Percentiles rank a stretch among this genome's conserved stretches.
Evolutionary conservation across 2,888 invertebrate species (phyloP).

Genomic region (Carterocephalus palaemon): DNA sequence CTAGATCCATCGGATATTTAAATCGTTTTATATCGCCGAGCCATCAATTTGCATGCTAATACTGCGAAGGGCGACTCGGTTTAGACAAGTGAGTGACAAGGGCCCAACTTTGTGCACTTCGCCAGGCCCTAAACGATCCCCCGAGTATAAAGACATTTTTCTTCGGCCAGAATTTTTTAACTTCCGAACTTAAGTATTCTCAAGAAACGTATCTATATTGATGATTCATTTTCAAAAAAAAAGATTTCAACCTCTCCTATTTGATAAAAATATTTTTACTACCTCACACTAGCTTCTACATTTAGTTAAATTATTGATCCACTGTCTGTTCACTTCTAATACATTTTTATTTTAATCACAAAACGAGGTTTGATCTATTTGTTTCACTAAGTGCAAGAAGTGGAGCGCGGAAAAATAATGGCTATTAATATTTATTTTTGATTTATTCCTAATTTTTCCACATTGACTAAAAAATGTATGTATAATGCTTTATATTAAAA

Average conservation of each 20-base stretch:
- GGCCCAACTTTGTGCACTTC: constrained; percentile 47
- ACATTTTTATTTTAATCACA: too few species aligned
- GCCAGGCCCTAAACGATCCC: constrained; percentile 51
- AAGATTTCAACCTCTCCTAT: constrained; percentile 18
- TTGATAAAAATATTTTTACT: too few species aligned
- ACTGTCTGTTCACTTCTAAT: too few species aligned
- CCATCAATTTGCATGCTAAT: constrained; percentile 72
- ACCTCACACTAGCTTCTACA: too few species aligned
- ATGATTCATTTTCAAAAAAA: constrained; percentile 33
- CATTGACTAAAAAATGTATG: too few species aligned
- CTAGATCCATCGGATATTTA: constrained; percentile 28
- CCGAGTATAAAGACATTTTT: constrained; percentile 61
- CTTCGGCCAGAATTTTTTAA: constrained; percentile 58
- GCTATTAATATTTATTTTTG: too few species aligned
- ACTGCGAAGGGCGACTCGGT: constrained; percentile 40
- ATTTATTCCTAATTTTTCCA: too few species aligned
- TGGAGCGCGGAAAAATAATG: too few species aligned
- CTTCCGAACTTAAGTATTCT: constrained; percentile 45
- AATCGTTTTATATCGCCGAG: constrained; percentile 24
- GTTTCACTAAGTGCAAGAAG: too few species aligned
- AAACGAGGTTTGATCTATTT: too few species aligned
- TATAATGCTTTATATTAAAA: too few species aligned
- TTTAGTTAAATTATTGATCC: too few species aligned
- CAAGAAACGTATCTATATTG: constrained; percentile 40
- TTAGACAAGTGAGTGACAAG: constrained; percentile 67